Evolutionary conservation across 2,113 vertebrate species (phyloP).

Genomic region (Calypte anna): DNA sequence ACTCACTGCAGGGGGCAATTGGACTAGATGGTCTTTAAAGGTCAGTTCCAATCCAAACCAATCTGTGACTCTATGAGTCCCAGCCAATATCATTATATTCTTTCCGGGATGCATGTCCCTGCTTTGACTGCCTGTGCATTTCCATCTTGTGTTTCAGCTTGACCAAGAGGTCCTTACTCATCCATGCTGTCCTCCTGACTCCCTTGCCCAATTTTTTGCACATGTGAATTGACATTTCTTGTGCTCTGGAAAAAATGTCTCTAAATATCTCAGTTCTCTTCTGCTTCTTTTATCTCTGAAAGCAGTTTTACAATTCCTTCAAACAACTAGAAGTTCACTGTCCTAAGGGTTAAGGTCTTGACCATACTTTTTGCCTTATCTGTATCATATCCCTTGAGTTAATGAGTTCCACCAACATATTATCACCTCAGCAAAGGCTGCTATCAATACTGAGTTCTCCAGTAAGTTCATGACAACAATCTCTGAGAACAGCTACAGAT

Average conservation of each 20-base stretch:
- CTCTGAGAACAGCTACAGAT: not conserved
- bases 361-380: not conserved
- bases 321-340: not conserved
- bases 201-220: not conserved
- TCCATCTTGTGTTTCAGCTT: not conserved
- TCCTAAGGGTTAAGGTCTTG: not conserved
- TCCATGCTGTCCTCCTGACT: rapidly evolving
- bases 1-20: no score
- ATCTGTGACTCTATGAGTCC: no score
- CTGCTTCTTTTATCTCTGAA: not conserved
- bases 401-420: not conserved
- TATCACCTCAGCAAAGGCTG: not conserved
- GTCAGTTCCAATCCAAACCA: no score
- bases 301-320: not conserved
- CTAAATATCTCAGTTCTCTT: not conserved
- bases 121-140: not conserved
- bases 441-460: not conserved
- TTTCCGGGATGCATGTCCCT: not conserved
- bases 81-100: not conserved
- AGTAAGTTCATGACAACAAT: no score
- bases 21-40: no score
- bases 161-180: not conserved
- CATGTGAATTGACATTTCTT: not conserved
- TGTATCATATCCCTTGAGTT: not conserved
- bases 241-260: not conserved